Evolutionary conservation across 64 coral and sea anemone genomes (phyloP), one percentile per base, ranked within the genome.

Genomic region (Montipora efflorescens): DNA sequence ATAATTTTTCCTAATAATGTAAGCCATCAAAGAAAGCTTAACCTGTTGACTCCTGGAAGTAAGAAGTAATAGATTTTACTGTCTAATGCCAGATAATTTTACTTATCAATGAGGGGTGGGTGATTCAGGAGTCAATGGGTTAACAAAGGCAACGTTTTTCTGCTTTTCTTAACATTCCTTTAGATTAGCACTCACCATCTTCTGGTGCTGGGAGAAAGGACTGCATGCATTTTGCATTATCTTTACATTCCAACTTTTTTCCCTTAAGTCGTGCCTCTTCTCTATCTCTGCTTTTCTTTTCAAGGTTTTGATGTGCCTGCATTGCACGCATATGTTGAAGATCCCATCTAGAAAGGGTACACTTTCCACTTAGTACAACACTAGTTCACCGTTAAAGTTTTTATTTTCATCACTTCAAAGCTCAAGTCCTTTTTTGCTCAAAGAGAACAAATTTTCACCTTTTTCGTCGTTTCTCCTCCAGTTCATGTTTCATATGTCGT

Each of bases 231-330:
- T 72, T 69, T 23, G 75, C 59, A 14, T 12, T 73, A 48, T 87
- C 82, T 92, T 94, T 95, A 87, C 95, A 79, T 58, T 77, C 67
- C 21, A 67, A 77, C 74, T 92, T 99, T 71, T 95, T 91, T 5
- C 98, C 98, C 80, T 94, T 99, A 74, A 99, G 51, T 67, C 98
- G 84, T 43, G 98, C 95, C 80, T 99, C 98, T 90, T 99, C 98
- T 75, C 98, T 74, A 44, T 96, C 82, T 71, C 79, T 84, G 59
- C 91, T 75, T 87, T 90, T 99, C 89, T 96, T 93, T 90, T 99
- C 95, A 16, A 99, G 83, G 67, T 59, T 84, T 96, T 96, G 88
- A 90, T 96, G 98, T 7, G 88, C 92, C 74, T 94, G 95, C 43
- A 87, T 80, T 19, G 92, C 98, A 75, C 98, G 89, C 68, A 95